These are phyloP conservation scores for Typhlichthys subterraneus DNA, from an alignment of 2,797 vertebrate species.

Conservation along the genomic window DNA sequence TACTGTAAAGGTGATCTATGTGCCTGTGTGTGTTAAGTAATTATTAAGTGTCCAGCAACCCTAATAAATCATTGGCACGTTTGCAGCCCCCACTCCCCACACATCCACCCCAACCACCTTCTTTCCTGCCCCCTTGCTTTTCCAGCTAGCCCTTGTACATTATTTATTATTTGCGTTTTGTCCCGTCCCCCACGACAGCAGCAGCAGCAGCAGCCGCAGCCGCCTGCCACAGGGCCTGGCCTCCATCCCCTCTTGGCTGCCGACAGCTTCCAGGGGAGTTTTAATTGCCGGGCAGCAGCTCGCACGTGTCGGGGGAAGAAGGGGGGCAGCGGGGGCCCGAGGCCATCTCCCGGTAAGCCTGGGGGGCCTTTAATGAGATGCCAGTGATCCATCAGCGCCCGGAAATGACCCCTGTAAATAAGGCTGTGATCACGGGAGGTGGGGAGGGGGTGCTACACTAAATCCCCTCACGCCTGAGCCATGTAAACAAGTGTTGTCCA, in stretches of 20 bases:
- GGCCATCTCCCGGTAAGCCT: constrained; percentile 44
- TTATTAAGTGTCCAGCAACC: constrained; percentile 79
- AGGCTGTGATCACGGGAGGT: constrained; percentile 62
- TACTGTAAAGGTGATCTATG: constrained; percentile 81
- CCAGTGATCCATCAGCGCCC: constrained; percentile 63
- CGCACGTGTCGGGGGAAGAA: constrained; percentile 18
- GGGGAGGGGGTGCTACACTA: constrained; percentile 16
- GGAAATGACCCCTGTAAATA: constrained; percentile 71
- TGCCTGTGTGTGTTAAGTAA: constrained; percentile 77
- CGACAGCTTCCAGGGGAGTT: constrained; percentile 38
- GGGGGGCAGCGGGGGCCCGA: constrained; percentile 9
- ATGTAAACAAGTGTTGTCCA: constrained; percentile 61
- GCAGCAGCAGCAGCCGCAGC: constrained; percentile 30
- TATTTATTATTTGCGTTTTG: constrained; percentile 32
- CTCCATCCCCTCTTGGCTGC: constrained; percentile 16
- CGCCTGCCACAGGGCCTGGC: neutral
- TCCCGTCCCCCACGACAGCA: constrained; percentile 19
- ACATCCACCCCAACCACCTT: constrained; percentile 26
- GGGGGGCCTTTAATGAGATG: constrained; percentile 70
- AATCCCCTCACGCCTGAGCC: constrained; percentile 34
- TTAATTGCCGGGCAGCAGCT: constrained; percentile 47
- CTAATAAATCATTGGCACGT: constrained; percentile 78
- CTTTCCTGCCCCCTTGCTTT: constrained; percentile 27
- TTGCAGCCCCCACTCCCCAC: constrained; percentile 4
- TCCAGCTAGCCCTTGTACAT: constrained; percentile 20